Conservation (phyloP, 2,113 vertebrate species). For the Nematolebias whitei region DNA sequence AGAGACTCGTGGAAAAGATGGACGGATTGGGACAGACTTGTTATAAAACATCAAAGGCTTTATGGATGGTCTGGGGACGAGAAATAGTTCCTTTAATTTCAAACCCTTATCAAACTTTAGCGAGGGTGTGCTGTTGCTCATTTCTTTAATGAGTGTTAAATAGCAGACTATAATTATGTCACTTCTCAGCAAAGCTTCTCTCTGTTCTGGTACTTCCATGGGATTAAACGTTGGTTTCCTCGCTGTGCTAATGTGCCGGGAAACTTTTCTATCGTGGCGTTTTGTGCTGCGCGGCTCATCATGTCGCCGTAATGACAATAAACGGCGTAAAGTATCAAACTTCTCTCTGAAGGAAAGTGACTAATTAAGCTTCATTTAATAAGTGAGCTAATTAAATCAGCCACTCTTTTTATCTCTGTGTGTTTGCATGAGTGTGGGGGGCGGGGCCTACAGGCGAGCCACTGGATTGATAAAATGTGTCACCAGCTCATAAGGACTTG, state of each 20-base stretch:
- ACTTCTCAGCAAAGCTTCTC: constrained; percentile 32
- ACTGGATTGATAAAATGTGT: constrained; percentile 76
- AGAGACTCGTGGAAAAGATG: constrained; percentile 51
- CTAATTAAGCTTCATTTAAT: constrained; percentile 81
- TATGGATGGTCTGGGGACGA: constrained; percentile 46
- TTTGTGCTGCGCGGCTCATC: constrained; percentile 71
- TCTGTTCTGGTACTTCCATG: constrained; percentile 12
- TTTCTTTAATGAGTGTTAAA: constrained; percentile 28
- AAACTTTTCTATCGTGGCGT: constrained; percentile 59
- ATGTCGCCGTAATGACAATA: constrained; percentile 73
- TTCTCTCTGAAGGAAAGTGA: constrained; percentile 75
- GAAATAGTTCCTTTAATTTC: constrained; percentile 56
- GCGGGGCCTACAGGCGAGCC: constrained; percentile 63
- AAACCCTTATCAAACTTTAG: constrained; percentile 45
- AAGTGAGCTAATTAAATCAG: constrained; percentile 79
- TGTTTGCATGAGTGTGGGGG: constrained; percentile 55
- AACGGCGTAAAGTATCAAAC: constrained; percentile 66
- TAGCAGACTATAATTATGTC: constrained; percentile 44
- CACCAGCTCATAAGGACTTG: constrained; percentile 46
- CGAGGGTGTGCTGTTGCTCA: constrained; percentile 22
- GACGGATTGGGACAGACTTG: constrained; percentile 54
- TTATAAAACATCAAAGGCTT: constrained; percentile 61
- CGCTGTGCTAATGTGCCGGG: constrained; percentile 12
- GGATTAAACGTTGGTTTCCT: constrained; percentile 25
- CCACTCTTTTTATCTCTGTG: constrained; percentile 57